Percentiles rank a stretch among this genome's conserved stretches.
These are phyloP conservation scores for Aethes cnicana DNA, from an alignment of 2,888 invertebrate genomes.

Conservation along the genomic window DNA sequence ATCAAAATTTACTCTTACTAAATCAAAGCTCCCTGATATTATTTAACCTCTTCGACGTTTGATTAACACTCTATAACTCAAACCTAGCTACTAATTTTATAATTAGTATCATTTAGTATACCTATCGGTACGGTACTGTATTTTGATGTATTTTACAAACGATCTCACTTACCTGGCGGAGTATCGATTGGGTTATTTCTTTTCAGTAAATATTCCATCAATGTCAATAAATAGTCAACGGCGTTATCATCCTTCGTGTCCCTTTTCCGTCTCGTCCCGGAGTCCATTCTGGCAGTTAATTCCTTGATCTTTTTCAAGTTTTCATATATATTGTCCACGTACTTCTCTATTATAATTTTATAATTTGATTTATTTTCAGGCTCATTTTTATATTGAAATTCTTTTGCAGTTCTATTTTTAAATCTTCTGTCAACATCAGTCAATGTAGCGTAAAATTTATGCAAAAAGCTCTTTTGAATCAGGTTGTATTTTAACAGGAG, in stretches of 20 bases:
- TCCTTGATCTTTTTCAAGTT: constrained; percentile 60
- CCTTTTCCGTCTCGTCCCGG: constrained; percentile 49
- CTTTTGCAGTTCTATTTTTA: background rate
- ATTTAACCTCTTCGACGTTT: too few species aligned
- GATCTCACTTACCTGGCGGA: constrained; percentile 55
- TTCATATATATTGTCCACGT: constrained; percentile 56
- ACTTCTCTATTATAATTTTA: constrained; percentile 43
- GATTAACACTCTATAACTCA: too few species aligned
- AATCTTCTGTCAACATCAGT: constrained; percentile 39
- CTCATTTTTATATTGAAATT: background rate
- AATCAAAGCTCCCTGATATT: too few species aligned
- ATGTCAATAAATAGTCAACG: constrained; percentile 59
- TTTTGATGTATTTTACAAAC: too few species aligned
- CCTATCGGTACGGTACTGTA: too few species aligned
- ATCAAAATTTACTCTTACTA: too few species aligned
- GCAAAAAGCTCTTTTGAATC: constrained; percentile 60
- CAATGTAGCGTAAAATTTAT: constrained; percentile 53
- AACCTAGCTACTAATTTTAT: too few species aligned
- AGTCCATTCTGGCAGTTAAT: constrained; percentile 49
- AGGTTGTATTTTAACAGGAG: constrained; percentile 55
- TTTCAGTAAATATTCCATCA: constrained; percentile 67
- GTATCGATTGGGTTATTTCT: constrained; percentile 48
- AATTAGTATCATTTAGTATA: too few species aligned
- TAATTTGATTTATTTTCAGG: background rate
- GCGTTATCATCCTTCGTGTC: constrained; percentile 48